Evolutionary conservation across 1,140 invertebrate genomes (phyloP).

Genomic region (Hirudo medicinalis): DNA sequence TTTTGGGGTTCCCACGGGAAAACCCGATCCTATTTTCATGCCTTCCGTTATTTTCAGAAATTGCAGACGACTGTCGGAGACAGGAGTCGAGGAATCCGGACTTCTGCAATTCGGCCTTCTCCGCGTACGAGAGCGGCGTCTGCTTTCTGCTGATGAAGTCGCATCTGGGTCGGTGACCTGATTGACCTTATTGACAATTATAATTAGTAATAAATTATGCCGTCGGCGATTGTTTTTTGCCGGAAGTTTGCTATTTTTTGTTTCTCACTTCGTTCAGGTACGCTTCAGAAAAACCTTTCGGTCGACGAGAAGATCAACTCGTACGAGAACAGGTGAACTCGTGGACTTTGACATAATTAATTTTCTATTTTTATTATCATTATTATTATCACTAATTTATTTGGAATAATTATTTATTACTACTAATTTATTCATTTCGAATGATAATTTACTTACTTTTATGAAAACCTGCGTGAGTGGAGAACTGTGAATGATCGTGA

Average conservation of each 20-base stretch:
- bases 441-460: too few relatives aligned
- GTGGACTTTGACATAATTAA: too few relatives aligned
- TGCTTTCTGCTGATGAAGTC: slow-evolving; percentile 1
- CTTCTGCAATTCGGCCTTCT: neutral
- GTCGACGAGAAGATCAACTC: neutral
- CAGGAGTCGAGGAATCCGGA: neutral
- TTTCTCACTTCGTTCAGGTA: neutral
- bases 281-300: neutral
- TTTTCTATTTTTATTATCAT: too few relatives aligned
- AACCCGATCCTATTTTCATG: too few relatives aligned
- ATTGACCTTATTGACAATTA: neutral
- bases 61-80: neutral
- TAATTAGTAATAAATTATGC: neutral
- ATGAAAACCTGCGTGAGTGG: too few relatives aligned
- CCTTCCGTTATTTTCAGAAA: neutral
- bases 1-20: too few relatives aligned
- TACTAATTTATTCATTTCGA: too few relatives aligned
- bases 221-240: too few relatives aligned
- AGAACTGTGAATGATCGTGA: too few relatives aligned
- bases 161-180: neutral
- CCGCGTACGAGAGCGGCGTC: neutral
- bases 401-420: too few relatives aligned
- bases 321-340: neutral
- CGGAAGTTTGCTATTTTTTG: too few relatives aligned
- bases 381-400: too few relatives aligned